Evolutionary conservation across 2,113 vertebrate genomes (phyloP), one percentile per base, ranked within the genome.

Genomic region (Sturnira hondurensis): DNA sequence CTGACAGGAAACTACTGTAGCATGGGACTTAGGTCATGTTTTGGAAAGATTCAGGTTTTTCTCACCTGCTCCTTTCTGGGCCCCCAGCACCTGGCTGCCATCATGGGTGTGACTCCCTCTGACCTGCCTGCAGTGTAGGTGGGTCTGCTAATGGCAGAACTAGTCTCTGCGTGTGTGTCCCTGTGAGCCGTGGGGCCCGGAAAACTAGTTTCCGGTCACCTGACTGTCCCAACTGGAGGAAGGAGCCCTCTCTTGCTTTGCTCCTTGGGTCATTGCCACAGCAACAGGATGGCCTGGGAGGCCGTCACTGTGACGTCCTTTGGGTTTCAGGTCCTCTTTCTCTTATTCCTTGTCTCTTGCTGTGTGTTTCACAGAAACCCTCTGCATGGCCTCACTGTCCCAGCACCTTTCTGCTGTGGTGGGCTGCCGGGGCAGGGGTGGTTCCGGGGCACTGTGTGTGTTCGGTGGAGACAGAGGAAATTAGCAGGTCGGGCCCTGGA

Each of bases 371-470:
- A 2, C 4, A 9, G 77, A 24, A 38, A 1, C 17, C 1, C 12
- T 22, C 26, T 52, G 33, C 13, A 2, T 56, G 13, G 11, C 86
- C 63, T 81, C 5, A 0, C 0, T 13, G 67, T 19, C 65, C 20
- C 10, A 0, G 22, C 22, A 4, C 1, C 0, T 38, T 43, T 15
- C 7, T 65, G 16, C 91, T 16, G 33, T 1, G 16, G 54, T 7
- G 36, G 58, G 45, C 9, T 12, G 12, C 50, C 2, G 9, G 4
- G 54, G 31, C 2, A 0, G 58, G 22, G 43, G 13, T 74, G 2
- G 36, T 8, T 15, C 33, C 0, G 2, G 14, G 9, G 2, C 19
- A 28, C 63, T 16, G 1, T 1, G 3, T 2, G 5, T 5, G 2
- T 61, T 36, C 6, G 3, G 2, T 20, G 63, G 26, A 13, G n/a